Evolutionary conservation across 2,888 invertebrate species (phyloP).

Genomic region (Euproctis similis): DNA sequence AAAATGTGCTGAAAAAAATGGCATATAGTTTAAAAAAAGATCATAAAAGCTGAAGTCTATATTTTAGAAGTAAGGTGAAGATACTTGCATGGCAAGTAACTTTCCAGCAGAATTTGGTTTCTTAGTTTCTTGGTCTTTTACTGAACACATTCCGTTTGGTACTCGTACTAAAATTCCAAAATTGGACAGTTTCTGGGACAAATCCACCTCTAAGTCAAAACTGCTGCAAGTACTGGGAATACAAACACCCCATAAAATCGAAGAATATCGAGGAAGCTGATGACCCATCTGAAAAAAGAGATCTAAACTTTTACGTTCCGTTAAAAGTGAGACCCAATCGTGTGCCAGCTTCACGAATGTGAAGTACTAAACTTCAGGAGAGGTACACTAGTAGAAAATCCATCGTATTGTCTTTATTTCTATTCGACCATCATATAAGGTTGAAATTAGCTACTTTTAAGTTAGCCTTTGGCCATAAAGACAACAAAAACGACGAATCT

Average conservation of each 20-base stretch:
- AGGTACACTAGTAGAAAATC: too few species aligned
- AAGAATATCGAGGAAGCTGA: background rate
- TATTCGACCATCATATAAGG: too few species aligned
- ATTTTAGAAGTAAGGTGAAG: too few species aligned
- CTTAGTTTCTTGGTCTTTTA: background rate
- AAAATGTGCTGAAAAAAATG: conserved; percentile 54
- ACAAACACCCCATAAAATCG: background rate
- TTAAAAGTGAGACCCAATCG: too few species aligned
- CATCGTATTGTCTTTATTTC: too few species aligned
- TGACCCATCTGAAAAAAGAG: background rate
- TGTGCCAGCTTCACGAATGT: too few species aligned
- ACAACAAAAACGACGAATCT: too few species aligned
- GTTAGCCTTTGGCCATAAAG: too few species aligned
- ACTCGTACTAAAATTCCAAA: background rate
- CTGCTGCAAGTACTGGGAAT: background rate
- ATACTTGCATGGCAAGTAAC: background rate
- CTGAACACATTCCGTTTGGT: background rate
- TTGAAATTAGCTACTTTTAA: too few species aligned
- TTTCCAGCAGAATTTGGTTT: background rate
- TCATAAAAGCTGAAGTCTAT: too few species aligned
- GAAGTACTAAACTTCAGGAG: too few species aligned
- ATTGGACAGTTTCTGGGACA: background rate
- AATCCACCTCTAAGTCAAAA: background rate
- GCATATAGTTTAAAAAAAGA: background rate
- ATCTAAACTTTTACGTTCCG: too few species aligned